A percentile compares a stretch with the other conserved stretches of the same genome.
Conservation (phyloP, 2,888 invertebrate genomes). For the Lysandra bellargus region DNA sequence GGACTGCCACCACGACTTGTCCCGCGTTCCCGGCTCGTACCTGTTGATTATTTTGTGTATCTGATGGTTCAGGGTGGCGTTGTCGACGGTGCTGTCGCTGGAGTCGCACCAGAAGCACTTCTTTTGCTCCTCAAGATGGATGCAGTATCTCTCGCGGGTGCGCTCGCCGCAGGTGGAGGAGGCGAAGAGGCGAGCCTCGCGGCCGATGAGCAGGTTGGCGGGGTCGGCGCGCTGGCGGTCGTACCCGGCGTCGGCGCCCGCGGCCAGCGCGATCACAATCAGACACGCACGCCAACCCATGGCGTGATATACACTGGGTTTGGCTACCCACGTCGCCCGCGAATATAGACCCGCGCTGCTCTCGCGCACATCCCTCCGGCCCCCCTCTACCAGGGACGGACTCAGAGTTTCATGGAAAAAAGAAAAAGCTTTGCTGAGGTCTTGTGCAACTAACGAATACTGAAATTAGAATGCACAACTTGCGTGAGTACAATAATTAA, state of each 20-base stretch:
- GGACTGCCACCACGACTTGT: slow-evolving; percentile 98
- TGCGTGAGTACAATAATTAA: too few relatives aligned
- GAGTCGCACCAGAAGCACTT: slow-evolving; percentile 99
- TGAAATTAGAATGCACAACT: too few relatives aligned
- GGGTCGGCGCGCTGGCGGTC: slow-evolving; percentile 84
- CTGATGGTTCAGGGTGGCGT: slow-evolving; percentile 89
- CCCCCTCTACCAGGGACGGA: slow-evolving; percentile 53
- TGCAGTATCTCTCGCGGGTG: slow-evolving; percentile 93
- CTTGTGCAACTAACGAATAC: too few relatives aligned
- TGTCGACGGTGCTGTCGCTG: slow-evolving; percentile 82
- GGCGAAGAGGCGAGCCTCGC: slow-evolving; percentile 92
- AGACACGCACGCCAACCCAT: slow-evolving; percentile 72
- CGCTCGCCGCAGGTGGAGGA: slow-evolving; percentile 96
- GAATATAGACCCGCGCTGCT: slow-evolving; percentile 42
- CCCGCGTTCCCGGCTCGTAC: slow-evolving; percentile 85
- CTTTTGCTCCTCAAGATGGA: slow-evolving; percentile 91
- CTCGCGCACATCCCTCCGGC: slow-evolving; percentile 63
- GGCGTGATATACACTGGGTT: slow-evolving; percentile 49
- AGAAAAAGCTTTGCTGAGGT: neutral
- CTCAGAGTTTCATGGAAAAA: slow-evolving; percentile 38
- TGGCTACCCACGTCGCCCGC: slow-evolving; percentile 29
- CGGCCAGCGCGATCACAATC: slow-evolving; percentile 67
- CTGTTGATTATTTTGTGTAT: slow-evolving; percentile 95
- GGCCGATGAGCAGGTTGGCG: slow-evolving; percentile 97
- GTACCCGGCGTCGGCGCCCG: slow-evolving; percentile 63